Conservation (phyloP, 2,113 vertebrate genomes). For the Patagioenas fasciata region DNA sequence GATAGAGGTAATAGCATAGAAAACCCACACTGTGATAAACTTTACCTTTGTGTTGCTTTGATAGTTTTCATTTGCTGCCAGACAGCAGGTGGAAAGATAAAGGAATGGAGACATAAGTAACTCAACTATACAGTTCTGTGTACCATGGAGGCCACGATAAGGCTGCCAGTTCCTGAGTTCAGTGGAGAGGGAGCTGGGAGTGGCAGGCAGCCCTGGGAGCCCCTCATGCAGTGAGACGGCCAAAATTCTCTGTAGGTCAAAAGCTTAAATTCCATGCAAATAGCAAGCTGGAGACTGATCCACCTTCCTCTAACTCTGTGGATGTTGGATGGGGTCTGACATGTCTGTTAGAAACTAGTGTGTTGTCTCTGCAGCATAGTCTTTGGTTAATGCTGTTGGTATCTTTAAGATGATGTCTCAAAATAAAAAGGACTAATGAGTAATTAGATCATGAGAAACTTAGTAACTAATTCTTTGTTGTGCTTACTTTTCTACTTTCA, state of each 20-base stretch:
- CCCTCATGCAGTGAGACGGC: neutral
- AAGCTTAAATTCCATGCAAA: neutral
- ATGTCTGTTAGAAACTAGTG: neutral
- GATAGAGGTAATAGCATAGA: neutral
- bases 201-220: neutral
- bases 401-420: neutral
- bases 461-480: neutral
- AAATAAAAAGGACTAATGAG: neutral
- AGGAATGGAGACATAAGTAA: neutral
- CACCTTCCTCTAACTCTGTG: neutral
- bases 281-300: neutral
- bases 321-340: neutral
- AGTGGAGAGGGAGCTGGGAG: neutral
- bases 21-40: neutral
- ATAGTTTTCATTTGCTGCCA: neutral
- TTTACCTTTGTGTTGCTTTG: neutral
- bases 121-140: neutral
- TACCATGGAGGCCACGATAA: neutral
- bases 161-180: neutral
- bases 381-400: neutral
- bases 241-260: neutral
- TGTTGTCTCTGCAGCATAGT: neutral
- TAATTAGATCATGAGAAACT: neutral
- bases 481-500: neutral
- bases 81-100: neutral